A percentile compares a stretch with the other conserved stretches of the same genome.
Evolutionary conservation across 1,140 invertebrate species (phyloP).

Genomic region (Penaeus japonicus): DNA sequence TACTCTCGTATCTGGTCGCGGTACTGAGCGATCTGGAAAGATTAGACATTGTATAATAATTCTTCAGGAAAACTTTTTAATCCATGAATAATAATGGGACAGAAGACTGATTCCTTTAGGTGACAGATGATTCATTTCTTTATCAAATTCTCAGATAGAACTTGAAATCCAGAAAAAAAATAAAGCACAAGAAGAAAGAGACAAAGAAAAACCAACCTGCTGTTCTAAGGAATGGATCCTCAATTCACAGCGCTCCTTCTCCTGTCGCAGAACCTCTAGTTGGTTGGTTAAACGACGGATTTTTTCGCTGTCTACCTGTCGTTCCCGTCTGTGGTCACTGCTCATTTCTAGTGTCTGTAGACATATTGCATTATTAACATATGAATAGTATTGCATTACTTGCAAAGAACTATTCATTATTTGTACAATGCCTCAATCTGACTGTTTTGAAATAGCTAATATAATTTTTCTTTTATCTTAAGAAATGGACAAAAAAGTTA

Average conservation of each 20-base stretch:
- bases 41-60: neutral
- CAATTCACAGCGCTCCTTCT: conserved; percentile 56
- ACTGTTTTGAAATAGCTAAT: too few relatives aligned
- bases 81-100: neutral
- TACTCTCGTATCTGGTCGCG: conserved; percentile 56
- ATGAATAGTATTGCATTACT: neutral
- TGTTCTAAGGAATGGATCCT: conserved; percentile 57
- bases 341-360: conserved; percentile 51
- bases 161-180: too few relatives aligned
- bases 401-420: neutral
- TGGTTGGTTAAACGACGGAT: conserved; percentile 51
- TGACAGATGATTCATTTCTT: too few relatives aligned
- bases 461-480: too few relatives aligned
- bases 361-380: neutral
- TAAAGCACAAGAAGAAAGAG: neutral
- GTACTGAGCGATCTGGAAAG: conserved; percentile 54
- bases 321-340: conserved; percentile 52
- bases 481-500: too few relatives aligned
- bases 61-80: neutral
- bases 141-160: too few relatives aligned
- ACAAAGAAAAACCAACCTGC: conserved; percentile 36
- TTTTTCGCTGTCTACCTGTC: conserved; percentile 54
- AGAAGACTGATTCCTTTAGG: too few relatives aligned
- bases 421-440: too few relatives aligned
- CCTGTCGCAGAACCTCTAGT: conserved; percentile 53